phyloP scores from a whole-genome alignment of 2,888 invertebrate genomes.

The Nyleta sp. region DNA sequence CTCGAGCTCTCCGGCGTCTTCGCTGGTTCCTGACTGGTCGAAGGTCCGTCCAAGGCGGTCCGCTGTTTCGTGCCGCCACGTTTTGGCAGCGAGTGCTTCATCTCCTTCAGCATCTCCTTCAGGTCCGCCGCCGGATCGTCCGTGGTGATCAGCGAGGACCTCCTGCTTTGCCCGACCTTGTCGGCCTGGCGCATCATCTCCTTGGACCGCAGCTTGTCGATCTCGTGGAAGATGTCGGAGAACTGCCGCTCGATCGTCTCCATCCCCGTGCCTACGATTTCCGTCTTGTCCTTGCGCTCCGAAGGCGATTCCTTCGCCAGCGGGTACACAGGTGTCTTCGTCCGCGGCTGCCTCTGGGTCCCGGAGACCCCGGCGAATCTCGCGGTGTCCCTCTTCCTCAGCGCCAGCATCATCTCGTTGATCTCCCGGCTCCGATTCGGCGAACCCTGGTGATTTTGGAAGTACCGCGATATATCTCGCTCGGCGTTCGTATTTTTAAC shows the following conservation, averaged over 20 bases:
- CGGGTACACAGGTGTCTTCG: not conserved
- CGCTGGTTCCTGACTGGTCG: conserved; percentile 33
- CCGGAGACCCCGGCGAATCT: conserved; percentile 38
- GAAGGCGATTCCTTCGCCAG: not conserved
- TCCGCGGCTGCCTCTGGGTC: conserved; percentile 1
- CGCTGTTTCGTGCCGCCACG: conserved; percentile 82
- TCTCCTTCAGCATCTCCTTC: conserved; percentile 89
- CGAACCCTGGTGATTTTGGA: conserved; percentile 68
- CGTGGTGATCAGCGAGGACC: conserved; percentile 67
- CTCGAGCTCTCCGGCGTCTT: not conserved
- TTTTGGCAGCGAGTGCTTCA: conserved; percentile 89
- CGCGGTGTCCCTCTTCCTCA: conserved; percentile 14
- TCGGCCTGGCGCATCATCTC: conserved; percentile 42
- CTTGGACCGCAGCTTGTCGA: conserved; percentile 73
- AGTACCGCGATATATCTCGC: conserved; percentile 75
- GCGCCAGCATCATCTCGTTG: not conserved
- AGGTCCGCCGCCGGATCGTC: conserved; percentile 80
- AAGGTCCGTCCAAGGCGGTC: conserved; percentile 40
- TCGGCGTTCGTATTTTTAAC: conserved; percentile 52
- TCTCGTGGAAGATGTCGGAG: conserved; percentile 76
- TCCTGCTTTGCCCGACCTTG: conserved; percentile 35
- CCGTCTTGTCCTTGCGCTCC: conserved; percentile 22
- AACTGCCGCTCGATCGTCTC: conserved; percentile 73
- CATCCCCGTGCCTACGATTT: conserved; percentile 47
- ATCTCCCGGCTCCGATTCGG: conserved; percentile 24